Evolutionary conservation across 2,113 vertebrate species (phyloP), one percentile per base, ranked within the genome.

Genomic region (Sander vitreus): DNA sequence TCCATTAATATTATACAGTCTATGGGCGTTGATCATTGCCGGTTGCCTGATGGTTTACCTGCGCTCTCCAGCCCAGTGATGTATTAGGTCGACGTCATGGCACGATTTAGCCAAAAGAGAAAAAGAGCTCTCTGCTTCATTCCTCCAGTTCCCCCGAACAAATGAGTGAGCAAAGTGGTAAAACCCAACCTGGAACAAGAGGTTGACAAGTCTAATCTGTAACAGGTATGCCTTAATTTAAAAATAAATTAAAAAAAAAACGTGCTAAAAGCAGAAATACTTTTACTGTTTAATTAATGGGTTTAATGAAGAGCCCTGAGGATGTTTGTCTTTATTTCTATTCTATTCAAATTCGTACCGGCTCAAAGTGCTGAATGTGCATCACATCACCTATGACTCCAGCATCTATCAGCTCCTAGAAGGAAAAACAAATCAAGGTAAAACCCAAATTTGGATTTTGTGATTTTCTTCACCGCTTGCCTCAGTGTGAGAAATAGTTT

Each of bases 91-190:
- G 1, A 97, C 82, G 78, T 97, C 96, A 67, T 97, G 96, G 85
- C 96, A 97, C 3, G 96, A 96, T 85, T 97, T 97, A 21, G 96
- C 92, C 82, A 97, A 83, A 70, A 97, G 95, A 68, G 95, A 91
- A 73, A 96, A 97, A 6, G 95, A 95, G 85, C 96, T 97, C 67
- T 96, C 94, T 0, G 88, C 90, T 80, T 97, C 95, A 19, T 96
- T 97, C 76, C 96, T 94, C 96, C 96, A 97, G 89, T 95, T 97
- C 15, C 96, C 96, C 76, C 96, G 94, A 45, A 97, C 96, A 85
- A 94, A 97, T 0, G 96, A 97, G 90, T 97, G 96, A 62, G 96
- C 96, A 83, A 97, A 97, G 81, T 97, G 96, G 87, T 95, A 96
- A 89, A 89, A 95, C 0, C 96, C 96, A 67, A 97, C 93, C 96